phyloP scores from a whole-genome alignment of 1,140 invertebrate species.

The Rhopalosiphum maidis region DNA sequence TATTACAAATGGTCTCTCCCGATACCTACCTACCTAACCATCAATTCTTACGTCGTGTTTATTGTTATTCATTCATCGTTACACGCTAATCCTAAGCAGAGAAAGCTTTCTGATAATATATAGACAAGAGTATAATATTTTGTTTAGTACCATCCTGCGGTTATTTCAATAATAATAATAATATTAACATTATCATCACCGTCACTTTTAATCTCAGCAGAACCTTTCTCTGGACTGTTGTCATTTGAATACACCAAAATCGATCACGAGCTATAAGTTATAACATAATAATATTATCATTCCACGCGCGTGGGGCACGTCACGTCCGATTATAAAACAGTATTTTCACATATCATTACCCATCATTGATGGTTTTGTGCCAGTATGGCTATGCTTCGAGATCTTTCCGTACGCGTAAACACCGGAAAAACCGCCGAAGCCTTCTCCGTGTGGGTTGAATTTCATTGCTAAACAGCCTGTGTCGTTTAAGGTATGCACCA shows the following conservation, averaged over 20 bases:
- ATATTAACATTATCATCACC: neutral
- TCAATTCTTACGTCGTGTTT: neutral
- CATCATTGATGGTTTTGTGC: neutral
- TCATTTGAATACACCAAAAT: slow-evolving; percentile 25
- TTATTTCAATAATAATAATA: slow-evolving; percentile 6
- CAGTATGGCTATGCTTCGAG: neutral
- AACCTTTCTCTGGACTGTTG: neutral
- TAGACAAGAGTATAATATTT: neutral
- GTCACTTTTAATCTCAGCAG: neutral
- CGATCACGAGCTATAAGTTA: neutral
- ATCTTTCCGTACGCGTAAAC: slow-evolving; percentile 2
- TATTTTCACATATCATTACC: neutral
- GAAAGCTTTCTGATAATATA: neutral
- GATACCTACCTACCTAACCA: neutral
- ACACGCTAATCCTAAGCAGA: neutral
- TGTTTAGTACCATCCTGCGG: neutral
- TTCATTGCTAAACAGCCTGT: slow-evolving; percentile 23
- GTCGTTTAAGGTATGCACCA: slow-evolving; percentile 20
- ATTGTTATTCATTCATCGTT: neutral
- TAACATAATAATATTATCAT: neutral
- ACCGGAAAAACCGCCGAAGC: slow-evolving; percentile 51
- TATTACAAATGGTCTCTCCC: neutral
- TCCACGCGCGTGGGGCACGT: neutral
- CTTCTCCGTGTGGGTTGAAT: neutral
- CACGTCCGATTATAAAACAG: neutral